phyloP scores from a whole-genome alignment of 2,113 vertebrate species.

The Henicopernis longicauda region DNA sequence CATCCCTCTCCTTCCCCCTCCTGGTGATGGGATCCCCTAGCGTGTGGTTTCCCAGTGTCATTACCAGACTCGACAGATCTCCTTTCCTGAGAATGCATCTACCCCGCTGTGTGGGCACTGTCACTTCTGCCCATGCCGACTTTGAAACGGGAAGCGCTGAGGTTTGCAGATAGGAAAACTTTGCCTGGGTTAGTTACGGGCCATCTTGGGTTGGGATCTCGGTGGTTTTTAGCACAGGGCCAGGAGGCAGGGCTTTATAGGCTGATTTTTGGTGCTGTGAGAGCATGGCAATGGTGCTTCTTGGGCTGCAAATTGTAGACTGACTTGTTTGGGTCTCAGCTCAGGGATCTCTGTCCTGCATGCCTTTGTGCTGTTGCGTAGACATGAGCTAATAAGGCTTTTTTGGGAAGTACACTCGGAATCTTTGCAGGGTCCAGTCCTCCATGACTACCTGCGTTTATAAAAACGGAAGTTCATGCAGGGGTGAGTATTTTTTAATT shows the following conservation, averaged over 20 bases:
- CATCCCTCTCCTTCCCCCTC: not conserved
- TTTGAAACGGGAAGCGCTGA: not conserved
- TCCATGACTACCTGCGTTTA: not conserved
- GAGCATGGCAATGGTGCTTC: not conserved
- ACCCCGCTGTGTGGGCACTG: not conserved
- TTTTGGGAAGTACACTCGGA: not conserved
- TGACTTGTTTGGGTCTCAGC: not conserved
- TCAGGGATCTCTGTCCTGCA: not conserved
- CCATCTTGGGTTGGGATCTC: not conserved
- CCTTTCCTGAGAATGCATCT: not conserved
- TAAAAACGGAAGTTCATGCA: not conserved
- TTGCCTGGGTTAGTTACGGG: no score
- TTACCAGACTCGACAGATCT: not conserved
- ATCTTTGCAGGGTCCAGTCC: not conserved
- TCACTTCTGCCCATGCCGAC: not conserved
- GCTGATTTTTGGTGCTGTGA: not conserved
- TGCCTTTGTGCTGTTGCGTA: not conserved
- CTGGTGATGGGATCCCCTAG: not conserved
- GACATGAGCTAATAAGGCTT: rapidly evolving
- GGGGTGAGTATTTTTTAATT: not conserved
- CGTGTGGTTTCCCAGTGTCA: not conserved
- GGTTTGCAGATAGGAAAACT: not conserved
- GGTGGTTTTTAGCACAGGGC: not conserved
- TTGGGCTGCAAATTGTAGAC: not conserved
- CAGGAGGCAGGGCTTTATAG: not conserved